Evolutionary conservation across 2,113 vertebrate genomes (phyloP).

Genomic region (Taurulus bubalis): DNA sequence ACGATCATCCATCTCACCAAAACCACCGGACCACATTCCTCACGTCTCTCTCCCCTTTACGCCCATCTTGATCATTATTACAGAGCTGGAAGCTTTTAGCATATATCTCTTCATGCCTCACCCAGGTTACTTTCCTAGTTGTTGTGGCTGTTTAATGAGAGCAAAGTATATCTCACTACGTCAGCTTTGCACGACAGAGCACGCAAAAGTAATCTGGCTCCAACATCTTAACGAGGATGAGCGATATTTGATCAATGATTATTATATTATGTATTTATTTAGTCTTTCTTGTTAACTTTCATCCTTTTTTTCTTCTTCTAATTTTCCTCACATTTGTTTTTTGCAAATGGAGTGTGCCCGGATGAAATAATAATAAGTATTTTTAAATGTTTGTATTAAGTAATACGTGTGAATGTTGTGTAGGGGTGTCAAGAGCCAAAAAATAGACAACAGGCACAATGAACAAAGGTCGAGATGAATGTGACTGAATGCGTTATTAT

Average conservation of each 20-base stretch:
- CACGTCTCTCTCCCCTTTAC: neutral
- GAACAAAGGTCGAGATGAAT: no score
- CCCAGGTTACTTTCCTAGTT: neutral
- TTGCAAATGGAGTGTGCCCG: neutral
- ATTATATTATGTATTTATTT: neutral
- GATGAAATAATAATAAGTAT: neutral
- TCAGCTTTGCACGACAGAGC: no score
- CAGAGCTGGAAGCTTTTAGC: neutral
- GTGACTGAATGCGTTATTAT: no score
- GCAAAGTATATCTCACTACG: neutral
- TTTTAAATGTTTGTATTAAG: no score
- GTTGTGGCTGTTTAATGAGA: neutral
- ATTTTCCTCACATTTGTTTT: neutral
- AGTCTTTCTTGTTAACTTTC: neutral
- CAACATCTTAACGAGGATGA: neutral
- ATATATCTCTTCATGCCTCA: neutral
- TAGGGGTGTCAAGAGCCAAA: no score
- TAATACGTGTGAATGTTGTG: no score
- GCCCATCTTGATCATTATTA: neutral
- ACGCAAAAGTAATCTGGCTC: neutral
- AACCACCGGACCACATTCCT: conserved; percentile 34
- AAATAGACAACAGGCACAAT: no score
- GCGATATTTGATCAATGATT: no score
- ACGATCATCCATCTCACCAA: conserved; percentile 8
- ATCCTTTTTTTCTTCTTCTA: no score